These are phyloP conservation scores for Clupea harengus DNA, from an alignment of 2,113 vertebrate species.

Conservation along the genomic window DNA sequence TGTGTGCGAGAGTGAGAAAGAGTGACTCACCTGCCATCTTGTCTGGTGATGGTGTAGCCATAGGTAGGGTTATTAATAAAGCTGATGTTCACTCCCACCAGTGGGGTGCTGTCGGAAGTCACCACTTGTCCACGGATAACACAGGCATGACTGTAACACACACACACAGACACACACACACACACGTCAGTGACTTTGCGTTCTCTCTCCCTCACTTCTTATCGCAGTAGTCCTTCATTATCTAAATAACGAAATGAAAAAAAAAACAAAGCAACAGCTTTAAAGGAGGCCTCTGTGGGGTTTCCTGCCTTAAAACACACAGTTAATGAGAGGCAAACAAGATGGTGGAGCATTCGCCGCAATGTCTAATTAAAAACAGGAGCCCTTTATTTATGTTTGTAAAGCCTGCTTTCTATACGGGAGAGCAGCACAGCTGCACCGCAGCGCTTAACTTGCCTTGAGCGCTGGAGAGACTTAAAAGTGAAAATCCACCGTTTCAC, in stretches of 20 bases:
- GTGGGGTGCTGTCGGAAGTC: conserved; percentile 91
- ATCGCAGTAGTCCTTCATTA: conserved; percentile 26
- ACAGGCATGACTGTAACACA: conserved; percentile 81
- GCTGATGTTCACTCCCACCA: conserved; percentile 98
- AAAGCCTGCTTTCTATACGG: not conserved
- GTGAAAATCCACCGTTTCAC: not conserved
- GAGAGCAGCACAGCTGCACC: not conserved
- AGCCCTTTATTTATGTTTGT: conserved; percentile 43
- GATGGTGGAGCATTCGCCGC: conserved; percentile 43
- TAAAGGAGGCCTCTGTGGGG: conserved; percentile 44
- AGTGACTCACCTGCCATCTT: conserved; percentile 88
- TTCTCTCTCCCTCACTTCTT: not conserved
- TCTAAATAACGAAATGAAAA: conserved; percentile 45
- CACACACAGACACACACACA: not conserved
- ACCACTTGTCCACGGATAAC: conserved; percentile 97
- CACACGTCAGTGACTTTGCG: not conserved
- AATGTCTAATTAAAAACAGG: conserved; percentile 61
- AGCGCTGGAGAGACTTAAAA: not conserved
- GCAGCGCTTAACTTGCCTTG: not conserved
- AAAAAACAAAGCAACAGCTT: conserved; percentile 43
- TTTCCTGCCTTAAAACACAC: conserved; percentile 50
- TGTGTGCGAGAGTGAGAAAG: not conserved
- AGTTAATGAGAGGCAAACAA: conserved; percentile 60
- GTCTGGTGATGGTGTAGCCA: conserved; percentile 93
- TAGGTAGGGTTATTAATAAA: conserved; percentile 88